Conservation (phyloP, 2,113 vertebrate species). For the Chitala chitala region DNA sequence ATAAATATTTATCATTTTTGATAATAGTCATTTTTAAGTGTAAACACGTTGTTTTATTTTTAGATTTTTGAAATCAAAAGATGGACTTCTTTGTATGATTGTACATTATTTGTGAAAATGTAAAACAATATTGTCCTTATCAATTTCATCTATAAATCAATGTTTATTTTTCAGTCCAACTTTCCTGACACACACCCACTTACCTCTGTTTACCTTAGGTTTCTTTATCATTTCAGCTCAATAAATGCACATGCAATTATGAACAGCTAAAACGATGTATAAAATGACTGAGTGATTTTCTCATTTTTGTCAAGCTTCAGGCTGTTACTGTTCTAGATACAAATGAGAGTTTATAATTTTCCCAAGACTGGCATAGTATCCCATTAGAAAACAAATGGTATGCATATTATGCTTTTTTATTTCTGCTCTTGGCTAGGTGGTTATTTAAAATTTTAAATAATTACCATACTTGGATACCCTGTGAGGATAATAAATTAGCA, state of each 20-base stretch:
- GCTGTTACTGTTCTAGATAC: conserved; percentile 32
- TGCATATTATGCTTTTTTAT: conserved; percentile 9
- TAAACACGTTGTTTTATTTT: no score
- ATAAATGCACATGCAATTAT: conserved; percentile 9
- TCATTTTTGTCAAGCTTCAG: conserved; percentile 26
- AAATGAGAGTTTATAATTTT: conserved; percentile 32
- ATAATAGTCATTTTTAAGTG: no score
- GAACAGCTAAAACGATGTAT: conserved; percentile 27
- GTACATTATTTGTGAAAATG: no score
- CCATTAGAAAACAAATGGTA: conserved; percentile 23
- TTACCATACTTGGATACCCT: conserved; percentile 19
- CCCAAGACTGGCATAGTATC: conserved; percentile 24
- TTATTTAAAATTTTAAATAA: conserved; percentile 30
- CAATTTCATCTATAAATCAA: no score
- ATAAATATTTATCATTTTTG: no score
- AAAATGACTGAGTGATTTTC: conserved; percentile 37
- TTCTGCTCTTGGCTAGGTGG: not conserved
- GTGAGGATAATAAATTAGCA: conserved; percentile 21
- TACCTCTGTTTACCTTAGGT: no score
- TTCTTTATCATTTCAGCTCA: conserved; percentile 3
- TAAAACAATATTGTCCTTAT: no score
- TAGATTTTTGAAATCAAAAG: no score
- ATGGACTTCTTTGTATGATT: no score
- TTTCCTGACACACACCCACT: no score
- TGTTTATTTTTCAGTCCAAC: no score